Conservation (phyloP, 2,888 invertebrate genomes). For the Cephonodes hylas region DNA sequence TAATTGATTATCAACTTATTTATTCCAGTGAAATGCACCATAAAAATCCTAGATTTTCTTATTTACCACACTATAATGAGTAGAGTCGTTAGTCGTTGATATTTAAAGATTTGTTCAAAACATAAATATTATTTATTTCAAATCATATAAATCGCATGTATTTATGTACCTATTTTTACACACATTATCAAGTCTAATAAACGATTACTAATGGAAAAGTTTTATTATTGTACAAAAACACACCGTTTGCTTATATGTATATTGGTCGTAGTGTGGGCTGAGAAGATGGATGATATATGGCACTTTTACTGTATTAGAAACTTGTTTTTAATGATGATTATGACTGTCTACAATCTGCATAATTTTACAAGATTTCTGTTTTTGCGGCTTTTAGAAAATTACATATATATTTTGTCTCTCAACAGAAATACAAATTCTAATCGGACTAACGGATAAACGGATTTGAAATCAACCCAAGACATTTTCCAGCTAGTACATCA, state of each 20-base stretch:
- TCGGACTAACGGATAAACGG: no score
- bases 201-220: neutral
- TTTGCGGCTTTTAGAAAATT: no score
- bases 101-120: no score
- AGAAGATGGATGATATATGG: constrained; percentile 38
- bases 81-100: no score
- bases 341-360: constrained; percentile 28
- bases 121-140: neutral
- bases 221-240: neutral
- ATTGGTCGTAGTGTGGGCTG: constrained; percentile 35
- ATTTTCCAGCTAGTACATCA: no score
- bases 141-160: neutral
- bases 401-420: no score
- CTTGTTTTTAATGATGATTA: neutral
- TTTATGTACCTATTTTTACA: neutral
- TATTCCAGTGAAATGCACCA: neutral
- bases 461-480: no score
- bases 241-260: neutral
- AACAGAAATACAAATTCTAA: no score
- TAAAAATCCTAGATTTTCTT: no score
- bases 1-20: neutral
- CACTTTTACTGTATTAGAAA: constrained; percentile 29
- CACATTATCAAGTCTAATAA: neutral
- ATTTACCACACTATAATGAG: no score
- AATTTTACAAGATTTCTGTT: no score